These are phyloP conservation scores for Ficedula albicollis DNA, from an alignment of 2,797 vertebrate genomes.

Conservation along the genomic window DNA sequence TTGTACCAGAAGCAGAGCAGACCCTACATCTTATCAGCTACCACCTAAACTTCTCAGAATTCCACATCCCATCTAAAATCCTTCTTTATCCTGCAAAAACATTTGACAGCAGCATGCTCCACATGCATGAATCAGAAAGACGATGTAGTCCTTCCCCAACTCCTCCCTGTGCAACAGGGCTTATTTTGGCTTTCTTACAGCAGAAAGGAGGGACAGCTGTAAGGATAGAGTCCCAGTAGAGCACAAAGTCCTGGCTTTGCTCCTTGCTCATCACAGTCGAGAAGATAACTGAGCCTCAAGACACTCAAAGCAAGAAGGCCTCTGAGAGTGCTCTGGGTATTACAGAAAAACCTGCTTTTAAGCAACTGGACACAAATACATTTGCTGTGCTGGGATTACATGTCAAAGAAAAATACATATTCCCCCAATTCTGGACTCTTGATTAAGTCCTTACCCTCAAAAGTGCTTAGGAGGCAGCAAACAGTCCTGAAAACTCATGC, in stretches of 20 bases:
- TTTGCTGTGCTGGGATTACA: neutral
- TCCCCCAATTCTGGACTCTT: neutral
- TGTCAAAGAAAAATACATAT: neutral
- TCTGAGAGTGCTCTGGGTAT: neutral
- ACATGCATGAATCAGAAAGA: neutral
- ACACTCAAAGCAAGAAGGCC: neutral
- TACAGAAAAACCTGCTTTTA: neutral
- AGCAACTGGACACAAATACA: neutral
- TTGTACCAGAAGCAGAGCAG: slow-evolving; percentile 1
- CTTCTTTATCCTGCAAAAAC: neutral
- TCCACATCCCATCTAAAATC: neutral
- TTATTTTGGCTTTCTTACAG: neutral
- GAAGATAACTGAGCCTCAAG: neutral
- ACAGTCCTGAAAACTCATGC: neutral
- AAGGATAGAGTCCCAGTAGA: neutral
- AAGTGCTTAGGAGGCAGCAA: neutral
- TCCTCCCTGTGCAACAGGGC: neutral
- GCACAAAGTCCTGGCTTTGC: neutral
- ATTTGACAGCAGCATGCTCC: neutral
- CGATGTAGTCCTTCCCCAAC: neutral
- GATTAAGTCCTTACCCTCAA: neutral
- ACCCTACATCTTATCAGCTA: slow-evolving; percentile 7
- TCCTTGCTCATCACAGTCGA: neutral
- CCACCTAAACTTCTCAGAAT: slow-evolving; percentile 26
- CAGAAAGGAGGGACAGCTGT: neutral